These are phyloP conservation scores for Melanostoma scalare DNA, from an alignment of 2,888 invertebrate genomes.

Conservation along the genomic window DNA sequence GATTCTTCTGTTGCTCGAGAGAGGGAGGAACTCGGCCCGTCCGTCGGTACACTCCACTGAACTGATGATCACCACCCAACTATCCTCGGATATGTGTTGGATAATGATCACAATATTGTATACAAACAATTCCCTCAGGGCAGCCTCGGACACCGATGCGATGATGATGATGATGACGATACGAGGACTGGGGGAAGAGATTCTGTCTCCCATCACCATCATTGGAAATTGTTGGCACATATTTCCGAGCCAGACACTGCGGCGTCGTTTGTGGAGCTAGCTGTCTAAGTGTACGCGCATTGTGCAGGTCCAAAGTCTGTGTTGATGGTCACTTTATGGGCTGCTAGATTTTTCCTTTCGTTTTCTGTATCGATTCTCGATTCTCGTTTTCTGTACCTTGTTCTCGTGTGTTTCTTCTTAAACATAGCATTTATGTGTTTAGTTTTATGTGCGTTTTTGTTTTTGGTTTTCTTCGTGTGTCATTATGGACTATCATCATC, in stretches of 20 bases:
- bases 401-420: slow-evolving; percentile 26
- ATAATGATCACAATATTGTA: slow-evolving; percentile 65
- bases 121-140: slow-evolving; percentile 43
- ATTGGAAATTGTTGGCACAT: slow-evolving; percentile 68
- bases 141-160: neutral
- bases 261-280: slow-evolving; percentile 70
- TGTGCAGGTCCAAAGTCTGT: slow-evolving; percentile 62
- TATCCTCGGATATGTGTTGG: slow-evolving; percentile 26
- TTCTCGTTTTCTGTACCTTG: slow-evolving; percentile 34
- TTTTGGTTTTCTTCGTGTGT: slow-evolving; percentile 19
- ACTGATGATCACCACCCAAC: slow-evolving; percentile 34
- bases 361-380: slow-evolving; percentile 48
- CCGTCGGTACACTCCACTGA: slow-evolving; percentile 15
- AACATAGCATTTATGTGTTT: slow-evolving; percentile 44
- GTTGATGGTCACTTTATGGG: slow-evolving; percentile 42
- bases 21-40: slow-evolving; percentile 6
- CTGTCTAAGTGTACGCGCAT: slow-evolving; percentile 45
- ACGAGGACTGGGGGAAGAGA: slow-evolving; percentile 10
- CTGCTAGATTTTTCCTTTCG: slow-evolving; percentile 69
- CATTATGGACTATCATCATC: slow-evolving; percentile 66
- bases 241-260: slow-evolving; percentile 68
- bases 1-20: slow-evolving; percentile 43
- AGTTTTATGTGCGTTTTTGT: slow-evolving; percentile 11
- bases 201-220: slow-evolving; percentile 60
- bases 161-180: neutral